Evolutionary conservation across 2,113 vertebrate genomes (phyloP).

Genomic region (Entomyzon cyanotis): DNA sequence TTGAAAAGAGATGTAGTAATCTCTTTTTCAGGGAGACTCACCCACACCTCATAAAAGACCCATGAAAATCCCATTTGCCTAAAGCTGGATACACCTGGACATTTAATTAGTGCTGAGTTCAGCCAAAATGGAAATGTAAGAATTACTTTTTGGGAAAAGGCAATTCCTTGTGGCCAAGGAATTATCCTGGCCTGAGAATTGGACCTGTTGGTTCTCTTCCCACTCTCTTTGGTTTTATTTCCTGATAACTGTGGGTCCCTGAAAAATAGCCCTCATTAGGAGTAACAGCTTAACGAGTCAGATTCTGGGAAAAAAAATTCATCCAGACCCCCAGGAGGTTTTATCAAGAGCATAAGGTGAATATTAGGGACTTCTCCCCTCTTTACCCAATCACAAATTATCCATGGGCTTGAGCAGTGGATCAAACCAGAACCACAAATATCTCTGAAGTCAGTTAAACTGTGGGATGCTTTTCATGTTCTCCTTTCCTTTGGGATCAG

Average conservation of each 20-base stretch:
- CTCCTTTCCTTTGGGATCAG: background rate
- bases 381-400: background rate
- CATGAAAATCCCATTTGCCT: background rate
- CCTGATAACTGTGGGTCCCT: background rate
- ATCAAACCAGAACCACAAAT: background rate
- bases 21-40: background rate
- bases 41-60: background rate
- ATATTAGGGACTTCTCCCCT: background rate
- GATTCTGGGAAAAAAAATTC: background rate
- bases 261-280: background rate
- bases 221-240: background rate
- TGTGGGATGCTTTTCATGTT: background rate
- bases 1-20: background rate
- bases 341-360: background rate
- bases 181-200: background rate
- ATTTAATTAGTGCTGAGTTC: background rate
- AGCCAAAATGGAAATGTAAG: background rate
- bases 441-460: background rate
- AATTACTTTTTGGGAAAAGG: background rate
- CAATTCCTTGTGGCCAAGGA: background rate
- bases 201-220: background rate
- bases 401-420: too few relatives aligned
- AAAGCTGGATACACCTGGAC: background rate
- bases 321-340: background rate
- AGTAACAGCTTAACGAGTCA: background rate